Evolutionary conservation across 2,797 vertebrate species (phyloP), one percentile per base, ranked within the genome.

Genomic region (Tenualosa thibaudeaui): DNA sequence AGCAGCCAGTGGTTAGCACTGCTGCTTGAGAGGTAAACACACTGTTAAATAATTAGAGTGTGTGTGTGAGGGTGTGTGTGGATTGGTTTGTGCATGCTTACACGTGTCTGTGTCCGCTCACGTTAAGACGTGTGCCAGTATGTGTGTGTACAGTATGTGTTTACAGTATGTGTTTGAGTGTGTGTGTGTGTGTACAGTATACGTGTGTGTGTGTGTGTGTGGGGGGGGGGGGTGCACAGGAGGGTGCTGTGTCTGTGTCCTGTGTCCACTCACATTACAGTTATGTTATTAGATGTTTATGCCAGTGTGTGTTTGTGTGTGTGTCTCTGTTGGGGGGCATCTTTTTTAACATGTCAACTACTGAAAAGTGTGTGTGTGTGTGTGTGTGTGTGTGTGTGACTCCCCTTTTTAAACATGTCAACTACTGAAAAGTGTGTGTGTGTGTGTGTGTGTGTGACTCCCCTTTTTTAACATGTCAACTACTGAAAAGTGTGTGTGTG

Each of bases 1-100:
- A 94, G 94, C 94, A 92, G 92, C 93, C 88, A 89, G 93, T 93
- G 68, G 94, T 93, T 94, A 91, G 92, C 91, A 91, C 89, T 91
- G 92, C 92, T 87, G 90, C 92, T 90, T 91, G 92, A 82, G 90
- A 93, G 93, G 94, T 93, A 87, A 93, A 89, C 91, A 89, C 91
- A 90, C 91, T 93, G 90, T 93, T 94, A 71, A 71, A 71, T 71
- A 71, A 71, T 71, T 71, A 53, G 26, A 84, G 6, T 84, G 17
- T 60, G 13, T 19, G 46, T 58, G 58, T 46, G 58, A 43, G 53
- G 58, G 15, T 60, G 58, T 60, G 58, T n/a, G 15, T 62, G 15
- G n/a, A 31, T 68, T 24, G 7, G 24, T 31, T 10, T 2, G 62
- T 68, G 62, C n/a, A 31, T 68, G 62, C n/a, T 24, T 13, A 31